A percentile compares a stretch with the other conserved stretches of the same genome.
Conservation (phyloP, 2,113 vertebrate species). For the Siniperca chuatsi region DNA sequence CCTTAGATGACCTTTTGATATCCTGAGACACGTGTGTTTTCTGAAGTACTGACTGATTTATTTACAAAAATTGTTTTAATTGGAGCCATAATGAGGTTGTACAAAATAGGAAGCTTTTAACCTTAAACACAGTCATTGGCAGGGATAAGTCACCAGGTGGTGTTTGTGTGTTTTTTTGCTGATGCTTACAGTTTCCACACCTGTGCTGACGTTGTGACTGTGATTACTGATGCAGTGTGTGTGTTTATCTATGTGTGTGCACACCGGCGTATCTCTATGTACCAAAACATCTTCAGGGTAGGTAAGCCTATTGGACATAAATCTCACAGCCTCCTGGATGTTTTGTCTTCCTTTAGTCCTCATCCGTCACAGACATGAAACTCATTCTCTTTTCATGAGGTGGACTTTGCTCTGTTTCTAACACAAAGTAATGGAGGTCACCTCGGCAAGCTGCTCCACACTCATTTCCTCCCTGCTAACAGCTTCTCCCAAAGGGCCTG, state of each 20-base stretch:
- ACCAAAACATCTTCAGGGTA: conserved; percentile 18
- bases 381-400: conserved; percentile 62
- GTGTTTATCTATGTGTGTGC: conserved; percentile 7
- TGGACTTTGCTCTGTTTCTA: conserved; percentile 57
- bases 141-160: conserved; percentile 58
- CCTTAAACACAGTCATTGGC: conserved; percentile 29
- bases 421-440: conserved; percentile 73
- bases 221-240: conserved; percentile 32
- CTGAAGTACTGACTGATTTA: conserved; percentile 39
- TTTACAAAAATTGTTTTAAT: conserved; percentile 60
- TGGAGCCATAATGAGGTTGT: conserved; percentile 39
- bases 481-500: conserved; percentile 46
- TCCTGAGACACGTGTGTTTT: conserved; percentile 21
- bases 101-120: conserved; percentile 49
- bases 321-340: conserved; percentile 17
- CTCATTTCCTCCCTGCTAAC: conserved; percentile 59
- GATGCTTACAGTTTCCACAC: conserved; percentile 64
- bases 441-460: conserved; percentile 40
- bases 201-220: conserved; percentile 52
- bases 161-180: conserved; percentile 65
- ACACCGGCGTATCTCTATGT: background rate
- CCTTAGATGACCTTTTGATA: background rate
- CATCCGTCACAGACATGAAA: conserved; percentile 54
- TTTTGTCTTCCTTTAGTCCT: conserved; percentile 44
- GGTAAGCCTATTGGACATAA: conserved; percentile 22